Evolutionary conservation across 2,113 vertebrate species (phyloP), one percentile per base, ranked within the genome.

Genomic region (Ophthalmolycus amberensis): DNA sequence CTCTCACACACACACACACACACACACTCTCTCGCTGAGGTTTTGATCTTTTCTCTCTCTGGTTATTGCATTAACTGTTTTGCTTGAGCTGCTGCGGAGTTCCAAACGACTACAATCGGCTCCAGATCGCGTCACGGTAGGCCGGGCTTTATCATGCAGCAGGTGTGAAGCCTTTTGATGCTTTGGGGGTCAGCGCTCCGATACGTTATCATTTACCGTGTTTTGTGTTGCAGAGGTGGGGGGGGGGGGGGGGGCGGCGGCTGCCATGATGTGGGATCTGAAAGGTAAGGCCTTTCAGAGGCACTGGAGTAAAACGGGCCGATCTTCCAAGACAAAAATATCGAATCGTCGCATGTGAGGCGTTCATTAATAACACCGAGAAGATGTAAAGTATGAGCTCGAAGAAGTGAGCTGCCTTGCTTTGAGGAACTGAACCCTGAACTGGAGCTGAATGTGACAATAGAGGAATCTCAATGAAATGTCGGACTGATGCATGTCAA

Each of bases 1-100:
- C 81, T 82, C 58, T 77, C 83, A 74, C 65, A 71, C 79, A 80
- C 84, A 83, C 85, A 85, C 85, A 77, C n/a, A 69, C 37, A 77
- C 83, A 73, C 64, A 71, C 78, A 79, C 84, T 83, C 85, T 84
- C 85, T 75, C n/a, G 63, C 12, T 6, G 27, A 46, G 42, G 9
- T 50, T 70, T 81, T 78, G 65, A 77, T 82, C 66, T 54, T 48
- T 22, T 76, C 29, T 67, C 38, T 38, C 34, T n/a, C 46, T 37
- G 27, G 37, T 71, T 88, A 40, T 42, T 72, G 71, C 58, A 59
- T 60, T n/a, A 11, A 38, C 50, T 40, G 46, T 71, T 77, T 69
- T 72, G 66, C 80, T 78, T 71, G 62, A 62, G 56, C 75, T 68
- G 20, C 34, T 11, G 64, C 56, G 32, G 66, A 70, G 78, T 74